Conservation (phyloP, 1,140 invertebrate species). For the Cotesia typhae region DNA sequence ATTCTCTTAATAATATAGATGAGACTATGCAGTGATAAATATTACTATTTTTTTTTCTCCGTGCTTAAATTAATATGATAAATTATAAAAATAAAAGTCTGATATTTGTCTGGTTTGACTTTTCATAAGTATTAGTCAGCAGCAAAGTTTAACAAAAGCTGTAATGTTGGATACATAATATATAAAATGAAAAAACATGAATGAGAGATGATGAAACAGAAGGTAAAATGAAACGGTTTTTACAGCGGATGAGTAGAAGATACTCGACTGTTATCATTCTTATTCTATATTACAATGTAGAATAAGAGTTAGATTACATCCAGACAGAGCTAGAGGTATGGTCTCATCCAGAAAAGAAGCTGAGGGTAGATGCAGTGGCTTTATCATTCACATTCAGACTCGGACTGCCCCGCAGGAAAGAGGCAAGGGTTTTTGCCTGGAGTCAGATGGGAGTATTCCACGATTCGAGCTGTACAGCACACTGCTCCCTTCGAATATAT, state of each 20-base stretch:
- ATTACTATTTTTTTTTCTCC: no score
- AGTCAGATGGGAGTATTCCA: no score
- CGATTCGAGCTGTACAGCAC: neutral
- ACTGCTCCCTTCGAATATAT: conserved; percentile 11
- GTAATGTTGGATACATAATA: neutral
- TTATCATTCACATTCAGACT: conserved; percentile 11
- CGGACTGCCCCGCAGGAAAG: neutral
- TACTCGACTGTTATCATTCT: conserved; percentile 4
- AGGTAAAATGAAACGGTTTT: neutral
- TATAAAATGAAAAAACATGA: no score
- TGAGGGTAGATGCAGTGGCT: neutral
- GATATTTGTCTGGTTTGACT: no score
- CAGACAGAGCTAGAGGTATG: no score
- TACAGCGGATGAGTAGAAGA: neutral
- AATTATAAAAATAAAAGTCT: neutral
- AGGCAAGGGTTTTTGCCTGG: no score
- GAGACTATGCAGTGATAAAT: no score
- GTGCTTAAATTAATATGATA: neutral
- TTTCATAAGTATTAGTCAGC: no score
- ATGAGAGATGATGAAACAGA: no score
- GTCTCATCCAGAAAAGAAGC: no score
- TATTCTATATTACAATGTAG: conserved; percentile 3
- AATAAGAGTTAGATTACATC: conserved; percentile 8
- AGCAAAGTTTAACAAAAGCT: no score
- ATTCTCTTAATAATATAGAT: no score